Evolutionary conservation across 2,888 invertebrate genomes (phyloP).

Genomic region (Strigamia crassipes): DNA sequence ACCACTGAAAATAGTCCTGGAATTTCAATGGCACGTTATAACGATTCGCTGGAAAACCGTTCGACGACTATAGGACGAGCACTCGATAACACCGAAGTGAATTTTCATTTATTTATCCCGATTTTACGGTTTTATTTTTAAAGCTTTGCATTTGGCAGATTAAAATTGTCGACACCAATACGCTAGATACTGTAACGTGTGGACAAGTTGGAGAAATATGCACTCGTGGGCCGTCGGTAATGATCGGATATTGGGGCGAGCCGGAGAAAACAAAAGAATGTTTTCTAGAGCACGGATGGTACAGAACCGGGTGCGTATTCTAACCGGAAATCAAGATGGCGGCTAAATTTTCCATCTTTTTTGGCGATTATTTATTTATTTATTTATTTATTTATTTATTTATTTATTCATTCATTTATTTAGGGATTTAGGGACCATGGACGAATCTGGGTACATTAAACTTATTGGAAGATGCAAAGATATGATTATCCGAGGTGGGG

Average conservation of each 20-base stretch:
- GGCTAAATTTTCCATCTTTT: too few species aligned
- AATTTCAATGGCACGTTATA: background rate
- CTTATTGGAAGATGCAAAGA: slow-evolving; percentile 65
- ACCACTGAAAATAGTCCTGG: background rate
- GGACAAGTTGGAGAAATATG: slow-evolving; percentile 47
- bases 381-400: background rate
- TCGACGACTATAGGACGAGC: background rate
- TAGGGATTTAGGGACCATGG: slow-evolving; percentile 59
- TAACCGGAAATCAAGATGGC: background rate
- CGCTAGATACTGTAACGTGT: slow-evolving; percentile 12
- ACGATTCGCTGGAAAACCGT: background rate
- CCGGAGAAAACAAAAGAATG: slow-evolving; percentile 30
- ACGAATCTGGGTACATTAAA: slow-evolving; percentile 61
- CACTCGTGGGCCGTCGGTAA: slow-evolving; percentile 41
- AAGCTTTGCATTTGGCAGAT: background rate
- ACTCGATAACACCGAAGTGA: background rate
- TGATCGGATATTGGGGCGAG: slow-evolving; percentile 48
- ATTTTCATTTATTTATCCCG: background rate
- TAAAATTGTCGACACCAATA: slow-evolving; percentile 41
- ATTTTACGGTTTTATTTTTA: background rate
- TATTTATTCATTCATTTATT: background rate
- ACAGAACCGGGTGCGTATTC: slow-evolving; percentile 43
- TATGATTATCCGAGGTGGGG: slow-evolving; percentile 63
- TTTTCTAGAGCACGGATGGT: slow-evolving; percentile 34
- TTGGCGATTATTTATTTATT: background rate